Evolutionary conservation across 1,140 invertebrate genomes (phyloP), one percentile per base, ranked within the genome.

Genomic region (Helicoverpa zea): DNA sequence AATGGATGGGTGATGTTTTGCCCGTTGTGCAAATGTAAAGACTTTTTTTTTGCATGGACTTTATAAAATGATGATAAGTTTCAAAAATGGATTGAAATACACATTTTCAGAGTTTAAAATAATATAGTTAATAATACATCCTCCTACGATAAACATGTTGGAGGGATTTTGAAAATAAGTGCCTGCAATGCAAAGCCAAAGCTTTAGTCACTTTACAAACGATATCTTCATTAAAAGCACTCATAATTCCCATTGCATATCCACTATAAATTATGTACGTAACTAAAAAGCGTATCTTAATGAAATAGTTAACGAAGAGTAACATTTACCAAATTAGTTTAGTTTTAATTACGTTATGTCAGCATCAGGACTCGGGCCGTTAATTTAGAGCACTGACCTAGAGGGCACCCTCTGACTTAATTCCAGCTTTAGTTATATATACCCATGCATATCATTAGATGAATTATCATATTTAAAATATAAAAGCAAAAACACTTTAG

Each of bases 1-100:
- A 76, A 76, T 76, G 73, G 73, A 76, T 47, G 29, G 61, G 73
- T 52, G 63, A 76, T 76, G 73, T 76, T 76, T 63, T 29, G 56
- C 47, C 73, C 43, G 43, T 13, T 51, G 49, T 59, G 43, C 43
- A 76, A 76, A 61, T 63, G 43, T 63, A 52, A 76, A 43, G 59
- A 73, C 29, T 49, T 76, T 63, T 76, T 12, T n/a, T 16, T 35
- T 61, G 49, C 58, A 58, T 30, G 29, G 16, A 51, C 18, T 51
- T 43, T 0, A 43, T 43, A 43, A 43, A 43, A 43, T 43, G 1
- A 43, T 43, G 3, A 43, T 43, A 5, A 7, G 7, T 7, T 23
- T 23, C 23, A 23, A 23, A 23, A 23, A 23, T 23, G 23, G 1
- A 23, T 23, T 23, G 2, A 23, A 23, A 23, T 23, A 23, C 23